Evolutionary conservation across 1,140 invertebrate genomes (phyloP).

Genomic region (Bilobella aurantiaca): DNA sequence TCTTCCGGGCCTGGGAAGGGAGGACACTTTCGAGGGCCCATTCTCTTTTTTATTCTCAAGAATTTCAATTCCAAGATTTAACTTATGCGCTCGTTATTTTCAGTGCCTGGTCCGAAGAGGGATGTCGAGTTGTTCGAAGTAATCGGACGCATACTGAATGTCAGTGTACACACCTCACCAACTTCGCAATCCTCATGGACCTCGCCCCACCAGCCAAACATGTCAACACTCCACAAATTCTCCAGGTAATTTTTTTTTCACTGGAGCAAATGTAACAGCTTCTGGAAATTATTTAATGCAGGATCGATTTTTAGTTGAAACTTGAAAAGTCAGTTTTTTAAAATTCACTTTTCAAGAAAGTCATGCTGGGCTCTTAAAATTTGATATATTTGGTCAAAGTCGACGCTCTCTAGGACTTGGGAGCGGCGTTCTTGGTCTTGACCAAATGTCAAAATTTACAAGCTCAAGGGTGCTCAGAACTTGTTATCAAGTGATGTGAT

Average conservation of each 20-base stretch:
- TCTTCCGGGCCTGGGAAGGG: no score
- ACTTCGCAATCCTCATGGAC: constrained; percentile 92
- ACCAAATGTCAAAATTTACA: neutral
- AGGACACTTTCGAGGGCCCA: no score
- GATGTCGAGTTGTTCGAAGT: constrained; percentile 67
- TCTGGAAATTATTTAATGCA: no score
- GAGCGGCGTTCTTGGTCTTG: no score
- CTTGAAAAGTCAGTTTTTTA: no score
- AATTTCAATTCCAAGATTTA: neutral
- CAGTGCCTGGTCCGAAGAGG: constrained; percentile 82
- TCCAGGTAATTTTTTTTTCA: constrained; percentile 22
- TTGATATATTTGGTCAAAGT: neutral
- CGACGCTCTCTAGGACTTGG: no score
- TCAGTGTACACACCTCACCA: constrained; percentile 89
- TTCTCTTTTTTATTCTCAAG: no score
- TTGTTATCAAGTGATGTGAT: neutral
- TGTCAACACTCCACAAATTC: constrained; percentile 45
- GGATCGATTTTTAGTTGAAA: no score
- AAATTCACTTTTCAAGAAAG: no score
- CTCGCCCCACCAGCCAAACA: constrained; percentile 52
- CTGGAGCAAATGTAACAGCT: no score
- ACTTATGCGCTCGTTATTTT: constrained; percentile 16
- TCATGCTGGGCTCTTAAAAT: no score
- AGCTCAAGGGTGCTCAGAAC: neutral
- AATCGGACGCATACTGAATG: constrained; percentile 84